These are phyloP conservation scores for Panorpa germanica DNA, from an alignment of 2,888 invertebrate species.

Conservation along the genomic window DNA sequence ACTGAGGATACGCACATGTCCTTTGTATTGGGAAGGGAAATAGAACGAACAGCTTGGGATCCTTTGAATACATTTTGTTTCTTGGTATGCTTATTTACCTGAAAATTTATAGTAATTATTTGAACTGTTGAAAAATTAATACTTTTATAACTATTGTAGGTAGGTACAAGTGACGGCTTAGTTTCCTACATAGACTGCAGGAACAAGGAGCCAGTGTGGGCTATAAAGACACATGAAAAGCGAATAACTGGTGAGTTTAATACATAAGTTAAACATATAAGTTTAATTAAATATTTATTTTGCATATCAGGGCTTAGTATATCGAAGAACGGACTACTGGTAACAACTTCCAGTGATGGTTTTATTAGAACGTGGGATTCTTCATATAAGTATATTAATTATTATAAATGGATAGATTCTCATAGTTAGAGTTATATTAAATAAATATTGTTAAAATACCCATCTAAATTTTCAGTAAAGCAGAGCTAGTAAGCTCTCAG, in stretches of 20 bases:
- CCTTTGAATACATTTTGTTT: slow-evolving; percentile 57
- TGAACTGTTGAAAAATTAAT: no score
- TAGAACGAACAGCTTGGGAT: slow-evolving; percentile 79
- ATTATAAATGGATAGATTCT: slow-evolving; percentile 4
- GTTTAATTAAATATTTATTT: not conserved
- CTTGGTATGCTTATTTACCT: slow-evolving; percentile 50
- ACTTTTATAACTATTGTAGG: slow-evolving; percentile 21
- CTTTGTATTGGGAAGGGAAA: slow-evolving; percentile 60
- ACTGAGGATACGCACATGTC: slow-evolving; percentile 44
- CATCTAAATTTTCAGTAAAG: slow-evolving; percentile 1
- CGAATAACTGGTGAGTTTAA: slow-evolving; percentile 65
- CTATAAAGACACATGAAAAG: slow-evolving; percentile 56
- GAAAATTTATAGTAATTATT: no score
- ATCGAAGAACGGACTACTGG: slow-evolving; percentile 50
- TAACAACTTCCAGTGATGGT: slow-evolving; percentile 65
- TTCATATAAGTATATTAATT: slow-evolving; percentile 18
- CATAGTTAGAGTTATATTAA: no score
- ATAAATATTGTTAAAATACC: not conserved
- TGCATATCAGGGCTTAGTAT: slow-evolving; percentile 5
- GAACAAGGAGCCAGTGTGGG: slow-evolving; percentile 45
- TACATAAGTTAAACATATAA: slow-evolving; percentile 36
- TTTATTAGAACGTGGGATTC: slow-evolving; percentile 76
- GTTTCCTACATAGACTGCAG: slow-evolving; percentile 60
- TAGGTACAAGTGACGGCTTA: slow-evolving; percentile 40
- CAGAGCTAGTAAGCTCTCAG: slow-evolving; percentile 20